Evolutionary conservation across 2,797 vertebrate genomes (phyloP).

Genomic region (Telmatherina bonti): DNA sequence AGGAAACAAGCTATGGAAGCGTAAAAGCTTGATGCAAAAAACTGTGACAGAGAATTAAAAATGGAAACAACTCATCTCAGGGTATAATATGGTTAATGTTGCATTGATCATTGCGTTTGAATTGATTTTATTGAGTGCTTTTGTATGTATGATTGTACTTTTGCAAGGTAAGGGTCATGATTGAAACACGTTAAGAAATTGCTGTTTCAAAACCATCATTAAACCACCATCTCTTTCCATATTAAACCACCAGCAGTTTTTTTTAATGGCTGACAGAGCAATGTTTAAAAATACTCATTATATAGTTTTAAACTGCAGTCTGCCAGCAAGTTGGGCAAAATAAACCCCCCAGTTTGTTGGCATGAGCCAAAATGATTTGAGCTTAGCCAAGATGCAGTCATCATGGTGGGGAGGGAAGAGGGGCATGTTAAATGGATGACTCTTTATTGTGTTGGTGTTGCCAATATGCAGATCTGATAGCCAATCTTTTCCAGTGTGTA

Average conservation of each 20-base stretch:
- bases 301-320: conserved; percentile 31
- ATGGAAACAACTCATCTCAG: no score
- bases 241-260: conserved; percentile 8
- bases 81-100: no score
- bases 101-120: background rate
- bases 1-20: no score
- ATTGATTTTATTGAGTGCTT: background rate
- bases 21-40: conserved; percentile 1
- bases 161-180: background rate
- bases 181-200: background rate
- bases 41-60: background rate
- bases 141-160: background rate
- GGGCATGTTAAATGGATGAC: conserved; percentile 52
- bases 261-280: background rate
- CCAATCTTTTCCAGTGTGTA: conserved; percentile 32
- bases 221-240: conserved; percentile 6
- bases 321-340: conserved; percentile 54
- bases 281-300: background rate
- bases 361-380: conserved; percentile 52
- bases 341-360: conserved; percentile 54
- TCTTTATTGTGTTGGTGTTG: conserved; percentile 22
- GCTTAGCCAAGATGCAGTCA: conserved; percentile 44
- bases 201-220: background rate
- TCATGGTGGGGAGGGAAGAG: conserved; percentile 33
- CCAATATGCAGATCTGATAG: conserved; percentile 48